Evolutionary conservation across 2,797 vertebrate genomes (phyloP).

Genomic region (Scolopax bukidnonensis): DNA sequence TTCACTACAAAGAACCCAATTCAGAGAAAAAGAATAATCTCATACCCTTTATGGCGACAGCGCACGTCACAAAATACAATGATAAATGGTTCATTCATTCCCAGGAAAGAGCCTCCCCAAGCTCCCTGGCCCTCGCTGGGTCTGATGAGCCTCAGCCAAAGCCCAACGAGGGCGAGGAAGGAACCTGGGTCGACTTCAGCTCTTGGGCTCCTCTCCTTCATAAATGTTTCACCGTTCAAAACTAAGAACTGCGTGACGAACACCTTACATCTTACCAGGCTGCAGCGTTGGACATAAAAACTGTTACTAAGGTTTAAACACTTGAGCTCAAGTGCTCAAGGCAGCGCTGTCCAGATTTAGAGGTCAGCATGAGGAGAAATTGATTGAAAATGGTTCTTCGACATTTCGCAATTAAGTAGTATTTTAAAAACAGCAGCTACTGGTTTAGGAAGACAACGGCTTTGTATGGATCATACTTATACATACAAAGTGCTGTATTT

Average conservation of each 20-base stretch:
- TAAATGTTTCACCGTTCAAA: neutral
- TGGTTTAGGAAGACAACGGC: neutral
- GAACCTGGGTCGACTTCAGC: neutral
- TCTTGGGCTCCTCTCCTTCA: neutral
- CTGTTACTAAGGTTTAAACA: neutral
- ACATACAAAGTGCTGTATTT: neutral
- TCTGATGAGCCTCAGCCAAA: neutral
- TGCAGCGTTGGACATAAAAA: neutral
- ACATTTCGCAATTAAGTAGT: neutral
- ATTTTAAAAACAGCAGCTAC: neutral
- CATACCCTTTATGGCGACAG: conserved; percentile 66
- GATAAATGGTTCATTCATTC: conserved; percentile 76
- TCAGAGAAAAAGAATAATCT: conserved; percentile 61
- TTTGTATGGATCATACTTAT: neutral
- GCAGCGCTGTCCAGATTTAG: neutral
- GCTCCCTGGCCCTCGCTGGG: conserved; percentile 44
- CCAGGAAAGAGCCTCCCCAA: conserved; percentile 58
- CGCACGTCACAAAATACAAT: conserved; percentile 76
- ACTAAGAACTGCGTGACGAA: neutral
- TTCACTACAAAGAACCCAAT: conserved; percentile 75
- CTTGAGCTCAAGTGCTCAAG: neutral
- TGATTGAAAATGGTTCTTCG: neutral
- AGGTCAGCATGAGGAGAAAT: neutral
- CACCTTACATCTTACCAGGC: too few relatives aligned
- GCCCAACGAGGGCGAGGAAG: neutral